phyloP scores from a whole-genome alignment of 2,888 invertebrate species.

The Ferrisia virgata region DNA sequence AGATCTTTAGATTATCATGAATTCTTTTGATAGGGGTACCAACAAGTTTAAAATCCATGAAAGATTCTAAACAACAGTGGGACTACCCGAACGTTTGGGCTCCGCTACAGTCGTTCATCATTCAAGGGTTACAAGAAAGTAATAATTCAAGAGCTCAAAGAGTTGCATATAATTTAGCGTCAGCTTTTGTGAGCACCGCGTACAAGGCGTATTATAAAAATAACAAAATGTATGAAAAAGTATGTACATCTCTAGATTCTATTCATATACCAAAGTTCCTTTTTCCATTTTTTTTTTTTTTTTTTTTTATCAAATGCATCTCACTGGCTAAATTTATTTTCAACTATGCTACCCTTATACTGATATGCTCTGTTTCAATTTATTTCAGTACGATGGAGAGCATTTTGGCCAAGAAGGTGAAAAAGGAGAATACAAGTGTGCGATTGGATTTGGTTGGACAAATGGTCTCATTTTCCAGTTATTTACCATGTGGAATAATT shows the following conservation, averaged over 20 bases:
- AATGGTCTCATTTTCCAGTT: background rate
- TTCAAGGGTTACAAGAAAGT: background rate
- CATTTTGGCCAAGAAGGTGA: background rate
- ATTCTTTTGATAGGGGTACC: background rate
- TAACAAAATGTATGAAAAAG: background rate
- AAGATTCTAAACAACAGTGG: background rate
- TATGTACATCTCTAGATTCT: background rate
- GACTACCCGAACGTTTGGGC: background rate
- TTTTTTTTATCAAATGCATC: background rate
- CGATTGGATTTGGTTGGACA: background rate
- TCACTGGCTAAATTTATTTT: background rate
- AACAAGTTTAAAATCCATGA: background rate
- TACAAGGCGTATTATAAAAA: background rate
- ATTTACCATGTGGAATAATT: slow-evolving; percentile 48
- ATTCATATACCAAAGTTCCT: no score
- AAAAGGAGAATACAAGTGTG: background rate
- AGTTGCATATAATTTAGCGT: background rate
- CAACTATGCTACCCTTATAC: no score
- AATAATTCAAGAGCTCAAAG: background rate
- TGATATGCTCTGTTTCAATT: background rate
- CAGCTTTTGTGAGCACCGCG: background rate
- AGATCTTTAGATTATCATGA: background rate
- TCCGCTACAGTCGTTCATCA: background rate
- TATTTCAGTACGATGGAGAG: background rate
- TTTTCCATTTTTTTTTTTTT: no score